Percentiles rank a stretch among this genome's conserved stretches.
Evolutionary conservation across 1,140 invertebrate species (phyloP).

Genomic region (Trichomalopsis sarcophagae): DNA sequence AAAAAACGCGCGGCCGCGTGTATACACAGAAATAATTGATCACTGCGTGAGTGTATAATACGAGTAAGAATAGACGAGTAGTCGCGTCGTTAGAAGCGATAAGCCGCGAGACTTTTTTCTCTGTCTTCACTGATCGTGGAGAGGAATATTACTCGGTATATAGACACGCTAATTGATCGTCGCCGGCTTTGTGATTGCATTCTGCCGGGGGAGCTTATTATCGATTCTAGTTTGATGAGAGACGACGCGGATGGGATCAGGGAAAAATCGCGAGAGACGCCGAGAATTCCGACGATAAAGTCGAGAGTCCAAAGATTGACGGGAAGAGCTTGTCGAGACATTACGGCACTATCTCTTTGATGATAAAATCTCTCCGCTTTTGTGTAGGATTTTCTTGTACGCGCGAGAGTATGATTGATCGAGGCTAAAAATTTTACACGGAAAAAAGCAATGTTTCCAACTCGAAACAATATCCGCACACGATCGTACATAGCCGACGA

Average conservation of each 20-base stretch:
- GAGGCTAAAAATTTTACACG: too few species aligned
- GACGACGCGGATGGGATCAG: too few species aligned
- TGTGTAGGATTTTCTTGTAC: neutral
- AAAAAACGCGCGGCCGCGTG: neutral
- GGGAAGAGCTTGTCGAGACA: too few species aligned
- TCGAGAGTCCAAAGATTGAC: neutral
- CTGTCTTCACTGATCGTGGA: neutral
- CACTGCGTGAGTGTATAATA: neutral
- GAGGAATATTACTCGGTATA: neutral
- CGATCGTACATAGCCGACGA: neutral
- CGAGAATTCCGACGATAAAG: neutral
- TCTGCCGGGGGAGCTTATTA: neutral
- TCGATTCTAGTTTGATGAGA: neutral
- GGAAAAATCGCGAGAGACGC: neutral
- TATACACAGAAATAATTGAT: slow-evolving; percentile 16
- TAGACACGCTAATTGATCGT: slow-evolving; percentile 28
- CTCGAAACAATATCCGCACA: too few species aligned
- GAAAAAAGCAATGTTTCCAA: too few species aligned
- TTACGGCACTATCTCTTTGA: neutral
- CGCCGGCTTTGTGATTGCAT: neutral
- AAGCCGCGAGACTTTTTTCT: neutral
- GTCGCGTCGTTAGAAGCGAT: neutral
- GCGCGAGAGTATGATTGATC: too few species aligned
- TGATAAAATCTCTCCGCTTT: neutral
- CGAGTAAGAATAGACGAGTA: neutral